Percentiles rank a stretch among this genome's conserved stretches.
Conservation (phyloP, 2,888 invertebrate species). For the Eupithecia centaureata region DNA sequence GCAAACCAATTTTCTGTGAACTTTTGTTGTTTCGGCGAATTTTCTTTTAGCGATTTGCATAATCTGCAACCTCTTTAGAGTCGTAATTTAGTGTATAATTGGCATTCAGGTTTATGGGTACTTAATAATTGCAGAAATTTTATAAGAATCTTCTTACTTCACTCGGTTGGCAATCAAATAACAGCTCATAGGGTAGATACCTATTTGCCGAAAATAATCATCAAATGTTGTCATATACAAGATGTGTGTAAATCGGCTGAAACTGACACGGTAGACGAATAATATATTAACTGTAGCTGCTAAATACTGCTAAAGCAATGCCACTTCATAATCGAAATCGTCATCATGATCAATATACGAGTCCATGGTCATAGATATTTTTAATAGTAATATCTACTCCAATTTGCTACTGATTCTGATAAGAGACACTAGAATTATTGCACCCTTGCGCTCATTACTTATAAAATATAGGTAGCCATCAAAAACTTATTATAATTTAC, state of each 20-base stretch:
- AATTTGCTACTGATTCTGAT: too few species aligned
- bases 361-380: too few species aligned
- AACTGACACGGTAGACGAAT: constrained; percentile 18
- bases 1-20: constrained; percentile 14
- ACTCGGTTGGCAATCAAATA: not conserved
- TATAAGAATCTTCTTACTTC: too few species aligned
- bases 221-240: not conserved
- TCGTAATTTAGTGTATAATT: not conserved
- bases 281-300: constrained; percentile 22
- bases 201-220: not conserved
- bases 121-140: too few species aligned
- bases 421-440: too few species aligned
- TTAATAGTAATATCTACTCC: not conserved
- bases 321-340: not conserved
- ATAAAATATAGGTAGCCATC: too few species aligned
- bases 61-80: not conserved
- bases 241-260: not conserved
- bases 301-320: not conserved
- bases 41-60: not conserved
- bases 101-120: not conserved
- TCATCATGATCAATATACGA: too few species aligned
- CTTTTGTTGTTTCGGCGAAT: constrained; percentile 13
- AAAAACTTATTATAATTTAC: too few species aligned
- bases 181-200: too few species aligned
- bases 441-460: too few species aligned